phyloP scores from a whole-genome alignment of 2,113 vertebrate genomes.

The Varanus komodoensis region DNA sequence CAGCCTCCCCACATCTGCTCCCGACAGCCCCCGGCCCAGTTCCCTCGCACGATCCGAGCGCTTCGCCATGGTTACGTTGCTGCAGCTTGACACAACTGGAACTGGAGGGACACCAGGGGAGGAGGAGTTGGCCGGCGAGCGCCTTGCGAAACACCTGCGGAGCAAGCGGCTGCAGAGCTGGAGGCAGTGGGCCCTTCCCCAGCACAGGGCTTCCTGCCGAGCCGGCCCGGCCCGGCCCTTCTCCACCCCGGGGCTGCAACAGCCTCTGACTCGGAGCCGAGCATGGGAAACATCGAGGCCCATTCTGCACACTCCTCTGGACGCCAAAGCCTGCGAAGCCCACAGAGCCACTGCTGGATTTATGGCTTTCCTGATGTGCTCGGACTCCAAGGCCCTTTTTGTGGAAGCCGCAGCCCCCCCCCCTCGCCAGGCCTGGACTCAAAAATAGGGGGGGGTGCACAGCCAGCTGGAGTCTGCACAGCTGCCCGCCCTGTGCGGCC shows the following conservation, averaged over 20 bases:
- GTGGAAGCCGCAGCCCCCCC: slow-evolving; percentile 62
- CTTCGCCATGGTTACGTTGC: not conserved
- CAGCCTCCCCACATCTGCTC: not conserved
- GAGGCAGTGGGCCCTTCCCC: not conserved
- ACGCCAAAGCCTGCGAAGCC: slow-evolving; percentile 11
- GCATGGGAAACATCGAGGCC: slow-evolving; percentile 51
- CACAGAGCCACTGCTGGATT: slow-evolving; percentile 43
- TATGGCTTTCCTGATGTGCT: slow-evolving; percentile 48
- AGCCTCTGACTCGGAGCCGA: not conserved
- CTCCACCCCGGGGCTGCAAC: not conserved
- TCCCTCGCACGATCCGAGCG: not conserved
- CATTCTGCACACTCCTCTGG: slow-evolving; percentile 24
- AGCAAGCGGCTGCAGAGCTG: not conserved
- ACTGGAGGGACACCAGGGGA: not conserved
- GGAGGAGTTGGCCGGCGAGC: not conserved
- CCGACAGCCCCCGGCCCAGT: not conserved
- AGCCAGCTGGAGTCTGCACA: slow-evolving; percentile 58
- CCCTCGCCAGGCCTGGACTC: slow-evolving; percentile 36
- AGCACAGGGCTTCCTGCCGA: not conserved
- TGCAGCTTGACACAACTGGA: not conserved
- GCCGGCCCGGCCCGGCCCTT: not conserved
- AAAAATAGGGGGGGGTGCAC: not conserved
- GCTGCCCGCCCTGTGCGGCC: not conserved
- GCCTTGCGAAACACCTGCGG: not conserved
- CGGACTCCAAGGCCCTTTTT: slow-evolving; percentile 60